A percentile compares a stretch with the other conserved stretches of the same genome.
phyloP scores from a whole-genome alignment of 2,113 vertebrate species.

The Cephalophus harveyi region DNA sequence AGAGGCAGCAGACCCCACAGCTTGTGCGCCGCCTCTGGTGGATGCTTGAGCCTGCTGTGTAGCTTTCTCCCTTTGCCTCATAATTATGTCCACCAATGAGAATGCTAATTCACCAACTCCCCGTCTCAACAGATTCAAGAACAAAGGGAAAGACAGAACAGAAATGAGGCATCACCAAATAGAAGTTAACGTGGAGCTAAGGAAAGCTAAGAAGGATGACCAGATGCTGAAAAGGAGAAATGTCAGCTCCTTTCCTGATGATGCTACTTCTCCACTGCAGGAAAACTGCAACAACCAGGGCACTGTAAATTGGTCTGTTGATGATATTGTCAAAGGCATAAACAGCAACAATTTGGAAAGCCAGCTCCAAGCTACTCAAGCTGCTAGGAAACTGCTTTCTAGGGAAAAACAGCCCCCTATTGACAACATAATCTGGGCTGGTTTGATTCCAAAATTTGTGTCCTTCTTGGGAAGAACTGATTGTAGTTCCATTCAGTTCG shows the following conservation, averaged over 20 bases:
- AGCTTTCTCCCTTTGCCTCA: slow-evolving; percentile 18
- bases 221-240: slow-evolving; percentile 94
- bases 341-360: slow-evolving; percentile 82
- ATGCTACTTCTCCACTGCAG: slow-evolving; percentile 94
- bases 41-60: background rate
- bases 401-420: too few species aligned
- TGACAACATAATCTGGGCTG: too few species aligned
- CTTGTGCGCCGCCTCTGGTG: background rate
- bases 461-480: too few species aligned
- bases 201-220: slow-evolving; percentile 94
- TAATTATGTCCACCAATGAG: slow-evolving; percentile 86
- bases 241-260: slow-evolving; percentile 85
- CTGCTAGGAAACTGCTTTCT: slow-evolving; percentile 78
- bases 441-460: too few species aligned
- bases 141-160: slow-evolving; percentile 91
- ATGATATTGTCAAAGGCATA: slow-evolving; percentile 89
- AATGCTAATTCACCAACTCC: slow-evolving; percentile 78
- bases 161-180: slow-evolving; percentile 88
- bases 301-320: slow-evolving; percentile 87
- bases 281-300: slow-evolving; percentile 90
- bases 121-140: slow-evolving; percentile 92
- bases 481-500: too few species aligned
- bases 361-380: slow-evolving; percentile 91
- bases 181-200: slow-evolving; percentile 91
- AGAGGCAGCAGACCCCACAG: background rate